Evolutionary conservation across 2,888 invertebrate species (phyloP).

Genomic region (Ophion costatus): DNA sequence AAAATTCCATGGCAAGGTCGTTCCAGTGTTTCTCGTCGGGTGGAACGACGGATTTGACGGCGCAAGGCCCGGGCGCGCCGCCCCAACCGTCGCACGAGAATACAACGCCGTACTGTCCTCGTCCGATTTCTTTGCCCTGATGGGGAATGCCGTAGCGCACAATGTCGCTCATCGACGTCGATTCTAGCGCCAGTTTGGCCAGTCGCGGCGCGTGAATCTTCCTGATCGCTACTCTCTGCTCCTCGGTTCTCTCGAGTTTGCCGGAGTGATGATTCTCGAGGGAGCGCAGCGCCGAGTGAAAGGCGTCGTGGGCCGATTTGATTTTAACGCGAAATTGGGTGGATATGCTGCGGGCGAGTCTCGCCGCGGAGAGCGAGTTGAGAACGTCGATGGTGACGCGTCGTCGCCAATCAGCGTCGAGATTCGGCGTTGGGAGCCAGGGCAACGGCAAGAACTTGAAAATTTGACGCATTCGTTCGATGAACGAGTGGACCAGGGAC

Average conservation of each 20-base stretch:
- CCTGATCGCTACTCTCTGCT: conserved; percentile 90
- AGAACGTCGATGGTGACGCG: conserved; percentile 89
- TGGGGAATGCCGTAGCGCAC: conserved; percentile 90
- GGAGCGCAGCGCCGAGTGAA: conserved; percentile 89
- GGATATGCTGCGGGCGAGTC: conserved; percentile 90
- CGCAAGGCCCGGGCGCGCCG: conserved; percentile 90
- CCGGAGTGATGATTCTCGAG: conserved; percentile 89
- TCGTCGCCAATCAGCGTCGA: conserved; percentile 88
- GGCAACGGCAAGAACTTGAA: conserved; percentile 86
- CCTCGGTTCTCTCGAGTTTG: conserved; percentile 91
- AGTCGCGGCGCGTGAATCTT: conserved; percentile 92
- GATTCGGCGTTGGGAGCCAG: conserved; percentile 85
- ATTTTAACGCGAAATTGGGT: conserved; percentile 91
- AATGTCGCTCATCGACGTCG: conserved; percentile 92
- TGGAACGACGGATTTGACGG: conserved; percentile 94
- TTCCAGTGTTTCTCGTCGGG: conserved; percentile 95
- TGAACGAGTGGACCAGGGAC: conserved; percentile 87
- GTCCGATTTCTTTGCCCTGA: conserved; percentile 88
- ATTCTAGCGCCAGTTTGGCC: conserved; percentile 92
- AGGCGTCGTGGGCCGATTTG: conserved; percentile 90
- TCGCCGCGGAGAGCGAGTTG: conserved; percentile 88
- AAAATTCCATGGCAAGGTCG: conserved; percentile 96
- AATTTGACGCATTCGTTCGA: conserved; percentile 88
- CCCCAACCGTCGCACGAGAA: conserved; percentile 91
- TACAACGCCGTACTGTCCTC: conserved; percentile 96